A percentile compares a stretch with the other conserved stretches of the same genome.
phyloP scores from a whole-genome alignment of 2,113 vertebrate genomes.

The Collichthys lucidus region DNA sequence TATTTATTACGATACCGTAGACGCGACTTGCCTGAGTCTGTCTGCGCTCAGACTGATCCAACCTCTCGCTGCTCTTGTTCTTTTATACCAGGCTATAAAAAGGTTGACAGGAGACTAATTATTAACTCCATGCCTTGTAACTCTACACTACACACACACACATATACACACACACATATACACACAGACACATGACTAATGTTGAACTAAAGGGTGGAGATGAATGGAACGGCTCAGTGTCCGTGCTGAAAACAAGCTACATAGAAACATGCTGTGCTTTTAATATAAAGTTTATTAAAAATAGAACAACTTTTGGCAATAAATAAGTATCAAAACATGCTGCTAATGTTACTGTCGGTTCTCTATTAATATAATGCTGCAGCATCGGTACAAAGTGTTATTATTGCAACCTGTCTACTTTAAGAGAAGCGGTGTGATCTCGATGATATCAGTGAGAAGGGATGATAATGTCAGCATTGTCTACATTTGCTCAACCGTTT shows the following conservation, averaged over 20 bases:
- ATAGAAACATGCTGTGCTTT: constrained; percentile 15
- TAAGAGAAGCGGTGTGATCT: not conserved
- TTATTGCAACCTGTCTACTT: constrained; percentile 9
- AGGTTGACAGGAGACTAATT: constrained; percentile 39
- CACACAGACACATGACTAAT: constrained; percentile 22
- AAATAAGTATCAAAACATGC: not conserved
- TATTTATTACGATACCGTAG: not conserved
- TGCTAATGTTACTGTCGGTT: not conserved
- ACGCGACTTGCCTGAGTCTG: constrained; percentile 3
- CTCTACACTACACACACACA: constrained; percentile 55
- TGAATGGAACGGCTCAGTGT: constrained; percentile 22
- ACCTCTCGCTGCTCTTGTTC: constrained; percentile 17
- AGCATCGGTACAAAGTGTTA: not conserved
- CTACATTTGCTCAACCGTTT: not conserved
- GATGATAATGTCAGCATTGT: not conserved
- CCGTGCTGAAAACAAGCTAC: not conserved
- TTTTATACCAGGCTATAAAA: constrained; percentile 76
- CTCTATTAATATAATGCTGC: not conserved
- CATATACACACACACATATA: too few relatives aligned
- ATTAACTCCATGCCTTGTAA: constrained; percentile 65
- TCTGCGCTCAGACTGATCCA: constrained; percentile 21
- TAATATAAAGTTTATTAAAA: constrained; percentile 35
- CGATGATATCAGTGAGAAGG: not conserved
- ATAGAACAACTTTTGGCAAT: not conserved
- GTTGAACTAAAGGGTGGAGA: constrained; percentile 70